Evolutionary conservation across 2,888 invertebrate genomes (phyloP).

Genomic region (Sussaba pulchella): DNA sequence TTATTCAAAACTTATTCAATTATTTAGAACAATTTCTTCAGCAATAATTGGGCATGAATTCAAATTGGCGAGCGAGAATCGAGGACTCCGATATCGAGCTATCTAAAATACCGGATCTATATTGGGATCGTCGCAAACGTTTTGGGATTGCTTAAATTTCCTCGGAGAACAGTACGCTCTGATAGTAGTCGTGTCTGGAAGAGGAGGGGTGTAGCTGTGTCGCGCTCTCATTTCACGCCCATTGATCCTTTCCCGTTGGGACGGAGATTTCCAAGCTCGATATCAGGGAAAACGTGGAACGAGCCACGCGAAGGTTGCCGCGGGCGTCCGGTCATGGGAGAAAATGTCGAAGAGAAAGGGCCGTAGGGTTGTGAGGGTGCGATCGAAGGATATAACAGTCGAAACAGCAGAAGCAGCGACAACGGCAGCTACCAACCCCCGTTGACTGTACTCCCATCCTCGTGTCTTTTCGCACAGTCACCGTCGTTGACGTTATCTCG

Average conservation of each 20-base stretch:
- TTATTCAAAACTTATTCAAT: too few species aligned
- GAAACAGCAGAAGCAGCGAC: background rate
- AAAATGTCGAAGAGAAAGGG: conserved; percentile 2
- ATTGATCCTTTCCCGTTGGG: conserved; percentile 3
- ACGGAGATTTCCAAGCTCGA: background rate
- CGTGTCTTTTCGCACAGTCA: conserved; percentile 36
- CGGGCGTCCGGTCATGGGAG: background rate
- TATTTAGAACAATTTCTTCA: too few species aligned
- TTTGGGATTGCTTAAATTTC: conserved; percentile 4
- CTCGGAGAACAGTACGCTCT: background rate
- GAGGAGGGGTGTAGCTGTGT: too few species aligned
- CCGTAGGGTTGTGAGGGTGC: background rate
- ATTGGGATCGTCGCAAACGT: background rate
- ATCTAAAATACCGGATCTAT: background rate
- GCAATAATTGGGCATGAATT: too few species aligned
- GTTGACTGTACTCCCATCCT: conserved; percentile 17
- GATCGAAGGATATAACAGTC: conserved; percentile 7
- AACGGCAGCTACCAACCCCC: background rate
- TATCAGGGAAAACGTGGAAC: background rate
- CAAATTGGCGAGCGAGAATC: background rate
- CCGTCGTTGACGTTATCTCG: conserved; percentile 60
- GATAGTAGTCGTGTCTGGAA: background rate
- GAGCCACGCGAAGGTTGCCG: conserved; percentile 20
- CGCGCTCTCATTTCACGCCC: conserved; percentile 6
- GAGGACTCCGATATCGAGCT: background rate